These are phyloP conservation scores for Heliangelus exortis DNA, from an alignment of 2,797 vertebrate species.

Conservation along the genomic window DNA sequence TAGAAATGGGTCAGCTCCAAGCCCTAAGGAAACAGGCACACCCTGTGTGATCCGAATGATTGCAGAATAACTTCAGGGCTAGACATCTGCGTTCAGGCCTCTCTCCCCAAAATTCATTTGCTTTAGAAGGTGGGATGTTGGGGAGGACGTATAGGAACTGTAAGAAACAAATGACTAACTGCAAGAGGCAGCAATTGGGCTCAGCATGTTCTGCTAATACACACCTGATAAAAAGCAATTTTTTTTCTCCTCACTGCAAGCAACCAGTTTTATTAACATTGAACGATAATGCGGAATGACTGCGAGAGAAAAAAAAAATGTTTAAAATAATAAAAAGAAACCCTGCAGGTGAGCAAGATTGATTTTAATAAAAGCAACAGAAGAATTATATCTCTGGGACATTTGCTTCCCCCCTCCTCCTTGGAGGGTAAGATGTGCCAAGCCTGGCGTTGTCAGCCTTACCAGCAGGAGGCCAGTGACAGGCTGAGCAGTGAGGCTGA, in stretches of 20 bases:
- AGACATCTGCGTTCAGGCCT: not conserved
- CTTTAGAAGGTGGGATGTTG: slow-evolving; percentile 34
- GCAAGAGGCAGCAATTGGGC: slow-evolving; percentile 68
- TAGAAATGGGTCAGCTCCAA: not conserved
- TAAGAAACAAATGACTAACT: slow-evolving; percentile 71
- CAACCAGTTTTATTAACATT: slow-evolving; percentile 73
- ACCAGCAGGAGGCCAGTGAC: slow-evolving; percentile 56
- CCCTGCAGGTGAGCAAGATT: slow-evolving; percentile 71
- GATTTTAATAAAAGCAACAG: slow-evolving; percentile 72
- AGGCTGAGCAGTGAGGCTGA: slow-evolving; percentile 54
- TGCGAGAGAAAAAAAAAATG: slow-evolving; percentile 61
- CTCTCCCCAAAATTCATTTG: slow-evolving; percentile 13
- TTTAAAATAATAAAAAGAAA: slow-evolving; percentile 76
- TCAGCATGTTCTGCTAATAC: slow-evolving; percentile 73
- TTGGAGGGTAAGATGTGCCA: not conserved
- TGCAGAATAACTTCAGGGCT: not conserved
- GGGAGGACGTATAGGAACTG: slow-evolving; percentile 12
- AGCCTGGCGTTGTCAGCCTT: slow-evolving; percentile 35
- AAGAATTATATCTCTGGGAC: slow-evolving; percentile 61
- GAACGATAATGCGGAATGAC: slow-evolving; percentile 69
- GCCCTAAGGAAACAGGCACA: not conserved
- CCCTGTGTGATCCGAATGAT: not conserved
- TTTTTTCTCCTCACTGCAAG: slow-evolving; percentile 63
- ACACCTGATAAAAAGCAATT: slow-evolving; percentile 66
- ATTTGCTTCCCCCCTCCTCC: not conserved